Conservation (phyloP, 2,797 vertebrate species). For the Carcharodon carcharias region DNA sequence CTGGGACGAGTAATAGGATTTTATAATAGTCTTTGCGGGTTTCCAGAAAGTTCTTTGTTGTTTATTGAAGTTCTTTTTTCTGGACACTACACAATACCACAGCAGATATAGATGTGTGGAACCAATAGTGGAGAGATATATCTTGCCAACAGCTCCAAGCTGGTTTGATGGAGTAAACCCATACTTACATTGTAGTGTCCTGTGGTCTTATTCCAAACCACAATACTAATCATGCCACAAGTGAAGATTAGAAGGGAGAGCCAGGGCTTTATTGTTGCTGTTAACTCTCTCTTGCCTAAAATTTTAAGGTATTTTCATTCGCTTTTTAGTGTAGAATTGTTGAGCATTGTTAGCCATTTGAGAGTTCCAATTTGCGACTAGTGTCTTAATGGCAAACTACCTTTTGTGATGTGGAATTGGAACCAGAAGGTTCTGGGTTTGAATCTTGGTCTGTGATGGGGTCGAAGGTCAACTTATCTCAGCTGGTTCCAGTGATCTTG, state of each 20-base stretch:
- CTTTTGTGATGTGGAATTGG: background rate
- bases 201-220: background rate
- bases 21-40: background rate
- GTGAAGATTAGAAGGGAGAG: background rate
- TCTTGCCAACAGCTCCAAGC: background rate
- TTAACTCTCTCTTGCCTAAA: background rate
- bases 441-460: background rate
- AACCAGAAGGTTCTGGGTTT: background rate
- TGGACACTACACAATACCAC: background rate
- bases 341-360: background rate
- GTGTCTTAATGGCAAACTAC: background rate
- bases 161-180: background rate
- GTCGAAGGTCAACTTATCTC: too few species aligned
- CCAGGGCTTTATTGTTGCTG: background rate
- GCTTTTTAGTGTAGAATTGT: background rate
- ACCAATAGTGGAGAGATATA: background rate
- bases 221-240: background rate
- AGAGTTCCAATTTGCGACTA: background rate
- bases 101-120: background rate
- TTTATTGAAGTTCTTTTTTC: background rate
- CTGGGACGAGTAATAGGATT: background rate
- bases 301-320: background rate
- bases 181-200: background rate
- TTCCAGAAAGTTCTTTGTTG: background rate
- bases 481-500: background rate